phyloP scores from a whole-genome alignment of 2,797 vertebrate genomes.

The Micropoecilia bifurca region DNA sequence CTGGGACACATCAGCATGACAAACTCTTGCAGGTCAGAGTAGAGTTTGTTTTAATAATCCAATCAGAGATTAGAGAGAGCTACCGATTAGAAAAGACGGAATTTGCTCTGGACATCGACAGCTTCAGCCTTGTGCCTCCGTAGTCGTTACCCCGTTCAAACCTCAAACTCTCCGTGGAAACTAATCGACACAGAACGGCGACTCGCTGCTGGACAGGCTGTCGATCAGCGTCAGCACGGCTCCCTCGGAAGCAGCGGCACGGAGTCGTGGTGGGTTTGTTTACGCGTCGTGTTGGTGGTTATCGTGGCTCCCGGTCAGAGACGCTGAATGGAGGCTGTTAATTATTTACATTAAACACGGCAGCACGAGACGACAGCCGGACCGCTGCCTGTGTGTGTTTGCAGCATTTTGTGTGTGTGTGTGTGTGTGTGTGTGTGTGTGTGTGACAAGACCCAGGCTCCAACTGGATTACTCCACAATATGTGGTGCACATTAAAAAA shows the following conservation, averaged over 20 bases:
- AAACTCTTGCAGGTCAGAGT: neutral
- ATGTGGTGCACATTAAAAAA: neutral
- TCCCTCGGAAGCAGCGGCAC: slow-evolving; percentile 14
- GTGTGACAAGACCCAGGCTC: slow-evolving; percentile 13
- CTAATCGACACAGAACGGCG: slow-evolving; percentile 20
- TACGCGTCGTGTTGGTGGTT: slow-evolving; percentile 23
- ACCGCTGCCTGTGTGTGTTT: neutral
- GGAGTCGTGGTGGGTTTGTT: slow-evolving; percentile 22
- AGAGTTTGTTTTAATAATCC: neutral
- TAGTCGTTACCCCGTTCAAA: slow-evolving; percentile 3
- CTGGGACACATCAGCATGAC: neutral
- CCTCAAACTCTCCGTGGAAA: slow-evolving; percentile 24
- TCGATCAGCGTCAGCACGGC: slow-evolving; percentile 40
- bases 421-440: slow-evolving; percentile 1
- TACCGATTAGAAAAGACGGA: neutral
- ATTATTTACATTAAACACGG: slow-evolving; percentile 54
- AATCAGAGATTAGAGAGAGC: neutral
- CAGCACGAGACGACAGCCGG: slow-evolving; percentile 4
- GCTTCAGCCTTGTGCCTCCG: neutral
- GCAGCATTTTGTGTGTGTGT: neutral
- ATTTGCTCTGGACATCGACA: neutral
- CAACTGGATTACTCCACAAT: slow-evolving; percentile 12
- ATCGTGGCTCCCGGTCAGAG: slow-evolving; percentile 4
- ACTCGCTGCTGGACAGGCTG: slow-evolving; percentile 32
- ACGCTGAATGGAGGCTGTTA: slow-evolving; percentile 41